These are phyloP conservation scores for Nasonia longicornis DNA, from an alignment of 1,140 invertebrate genomes.

Conservation along the genomic window DNA sequence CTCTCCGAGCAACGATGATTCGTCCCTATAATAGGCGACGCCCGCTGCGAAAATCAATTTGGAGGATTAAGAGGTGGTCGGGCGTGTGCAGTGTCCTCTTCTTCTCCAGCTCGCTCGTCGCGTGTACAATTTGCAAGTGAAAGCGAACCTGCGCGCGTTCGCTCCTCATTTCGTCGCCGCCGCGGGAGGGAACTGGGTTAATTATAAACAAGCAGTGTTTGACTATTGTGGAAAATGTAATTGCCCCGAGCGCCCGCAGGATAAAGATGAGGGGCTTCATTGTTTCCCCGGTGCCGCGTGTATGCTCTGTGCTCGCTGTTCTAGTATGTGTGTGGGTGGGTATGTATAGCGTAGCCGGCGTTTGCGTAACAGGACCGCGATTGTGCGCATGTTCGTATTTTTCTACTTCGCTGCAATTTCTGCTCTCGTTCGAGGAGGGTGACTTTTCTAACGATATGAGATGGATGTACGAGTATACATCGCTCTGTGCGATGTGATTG, in stretches of 20 bases:
- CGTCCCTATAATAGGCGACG: constrained; percentile 31
- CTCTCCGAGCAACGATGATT: constrained; percentile 20
- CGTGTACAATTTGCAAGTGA: constrained; percentile 38
- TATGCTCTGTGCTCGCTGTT: neutral
- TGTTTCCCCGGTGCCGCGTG: neutral
- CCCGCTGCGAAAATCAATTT: constrained; percentile 47
- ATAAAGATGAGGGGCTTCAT: constrained; percentile 31
- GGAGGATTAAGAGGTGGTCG: constrained; percentile 11
- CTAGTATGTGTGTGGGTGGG: too few relatives aligned
- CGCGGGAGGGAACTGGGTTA: constrained; percentile 30
- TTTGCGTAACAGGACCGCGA: constrained; percentile 18
- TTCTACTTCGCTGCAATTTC: too few relatives aligned
- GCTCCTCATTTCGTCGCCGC: neutral
- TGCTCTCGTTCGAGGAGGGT: too few relatives aligned
- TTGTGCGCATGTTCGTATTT: neutral
- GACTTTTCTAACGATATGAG: too few relatives aligned
- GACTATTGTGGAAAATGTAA: constrained; percentile 38
- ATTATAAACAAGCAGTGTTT: constrained; percentile 41
- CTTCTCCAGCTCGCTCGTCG: too few relatives aligned
- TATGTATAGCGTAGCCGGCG: neutral
- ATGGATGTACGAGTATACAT: too few relatives aligned
- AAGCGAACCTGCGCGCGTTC: constrained; percentile 14
- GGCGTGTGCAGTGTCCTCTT: neutral
- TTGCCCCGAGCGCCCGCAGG: constrained; percentile 8
- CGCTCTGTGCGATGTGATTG: too few relatives aligned